A percentile compares a stretch with the other conserved stretches of the same genome.
These are phyloP conservation scores for Oscheius sp. DNA, from an alignment of 2,888 invertebrate genomes.

Conservation along the genomic window DNA sequence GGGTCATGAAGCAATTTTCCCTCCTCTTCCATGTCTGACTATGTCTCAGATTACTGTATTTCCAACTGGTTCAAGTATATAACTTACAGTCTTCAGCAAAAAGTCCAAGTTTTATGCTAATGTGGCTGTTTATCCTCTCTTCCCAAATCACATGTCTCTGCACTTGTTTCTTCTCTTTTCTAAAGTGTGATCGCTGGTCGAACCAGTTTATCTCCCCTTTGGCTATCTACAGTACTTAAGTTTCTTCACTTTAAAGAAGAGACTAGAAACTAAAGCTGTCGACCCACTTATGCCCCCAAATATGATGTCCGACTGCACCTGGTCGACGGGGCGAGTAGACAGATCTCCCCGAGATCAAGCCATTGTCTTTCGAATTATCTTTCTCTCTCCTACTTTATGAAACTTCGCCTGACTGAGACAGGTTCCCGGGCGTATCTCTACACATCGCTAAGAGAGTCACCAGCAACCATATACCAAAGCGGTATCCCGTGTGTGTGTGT, in stretches of 20 bases:
- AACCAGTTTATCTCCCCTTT: no score
- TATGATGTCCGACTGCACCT: slow-evolving; percentile 1
- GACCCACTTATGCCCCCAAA: no score
- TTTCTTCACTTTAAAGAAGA: no score
- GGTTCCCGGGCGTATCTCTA: slow-evolving; percentile 27
- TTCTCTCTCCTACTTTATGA: slow-evolving; percentile 43
- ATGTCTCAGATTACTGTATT: no score
- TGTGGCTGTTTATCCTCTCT: no score
- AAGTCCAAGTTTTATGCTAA: no score
- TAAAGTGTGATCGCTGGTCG: background rate
- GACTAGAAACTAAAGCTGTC: no score
- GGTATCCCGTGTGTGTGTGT: slow-evolving; percentile 15
- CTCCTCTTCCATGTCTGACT: no score
- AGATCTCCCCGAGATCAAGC: background rate
- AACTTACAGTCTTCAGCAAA: no score
- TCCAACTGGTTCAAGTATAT: no score
- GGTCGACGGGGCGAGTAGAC: background rate
- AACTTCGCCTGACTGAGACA: slow-evolving; percentile 31
- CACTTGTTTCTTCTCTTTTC: background rate
- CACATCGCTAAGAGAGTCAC: background rate
- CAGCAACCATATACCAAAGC: slow-evolving; percentile 22
- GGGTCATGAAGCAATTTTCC: no score
- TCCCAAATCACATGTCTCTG: background rate
- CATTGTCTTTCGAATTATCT: slow-evolving; percentile 38
- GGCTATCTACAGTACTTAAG: no score